These are phyloP conservation scores for Coenonympha arcania DNA, from an alignment of 2,888 invertebrate genomes.

Conservation along the genomic window DNA sequence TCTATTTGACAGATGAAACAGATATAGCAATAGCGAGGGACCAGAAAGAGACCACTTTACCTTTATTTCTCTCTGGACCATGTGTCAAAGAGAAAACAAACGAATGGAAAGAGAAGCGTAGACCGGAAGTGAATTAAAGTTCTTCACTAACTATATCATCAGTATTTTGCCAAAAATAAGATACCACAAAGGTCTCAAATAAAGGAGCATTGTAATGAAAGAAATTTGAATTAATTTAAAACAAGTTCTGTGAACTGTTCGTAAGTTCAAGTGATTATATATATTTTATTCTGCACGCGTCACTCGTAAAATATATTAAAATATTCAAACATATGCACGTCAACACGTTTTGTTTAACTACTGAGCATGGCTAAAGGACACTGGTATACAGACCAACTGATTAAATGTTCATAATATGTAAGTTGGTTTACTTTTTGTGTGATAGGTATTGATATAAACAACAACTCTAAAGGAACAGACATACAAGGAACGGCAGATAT, in stretches of 20 bases:
- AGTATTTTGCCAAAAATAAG: not conserved
- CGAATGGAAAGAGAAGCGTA: too few species aligned
- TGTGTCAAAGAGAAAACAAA: too few species aligned
- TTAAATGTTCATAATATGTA: not conserved
- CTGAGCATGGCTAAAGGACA: not conserved
- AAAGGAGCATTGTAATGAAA: not conserved
- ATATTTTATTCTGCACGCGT: not conserved
- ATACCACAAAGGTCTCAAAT: not conserved
- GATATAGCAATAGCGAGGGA: too few species aligned
- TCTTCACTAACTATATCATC: not conserved
- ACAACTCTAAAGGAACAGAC: too few species aligned
- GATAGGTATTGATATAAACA: too few species aligned
- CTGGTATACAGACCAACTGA: not conserved
- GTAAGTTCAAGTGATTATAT: not conserved
- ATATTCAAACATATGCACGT: conserved; percentile 3
- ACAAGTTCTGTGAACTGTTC: not conserved
- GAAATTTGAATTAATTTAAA: not conserved
- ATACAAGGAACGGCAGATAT: too few species aligned
- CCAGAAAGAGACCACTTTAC: too few species aligned
- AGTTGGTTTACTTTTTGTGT: not conserved
- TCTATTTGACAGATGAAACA: too few species aligned
- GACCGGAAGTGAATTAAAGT: too few species aligned
- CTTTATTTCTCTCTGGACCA: too few species aligned
- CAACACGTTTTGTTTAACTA: conserved; percentile 5
- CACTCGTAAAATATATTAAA: not conserved